Evolutionary conservation across 2,797 vertebrate genomes (phyloP).

Genomic region (Onychomys leucogaster): DNA sequence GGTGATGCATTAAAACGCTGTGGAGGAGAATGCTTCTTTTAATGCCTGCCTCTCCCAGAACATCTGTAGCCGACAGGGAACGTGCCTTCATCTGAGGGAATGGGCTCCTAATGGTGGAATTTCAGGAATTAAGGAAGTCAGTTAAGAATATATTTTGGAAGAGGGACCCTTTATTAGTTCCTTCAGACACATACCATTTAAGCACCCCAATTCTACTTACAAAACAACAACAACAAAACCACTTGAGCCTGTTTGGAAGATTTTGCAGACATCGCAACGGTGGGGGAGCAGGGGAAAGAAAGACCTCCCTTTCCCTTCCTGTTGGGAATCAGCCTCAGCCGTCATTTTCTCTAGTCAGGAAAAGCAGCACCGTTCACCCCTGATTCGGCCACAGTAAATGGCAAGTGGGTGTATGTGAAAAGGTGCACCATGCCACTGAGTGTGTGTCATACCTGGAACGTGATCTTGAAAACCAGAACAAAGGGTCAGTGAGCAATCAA

Average conservation of each 20-base stretch:
- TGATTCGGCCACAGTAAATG: background rate
- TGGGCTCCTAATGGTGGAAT: background rate
- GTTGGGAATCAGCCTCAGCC: background rate
- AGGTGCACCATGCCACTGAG: background rate
- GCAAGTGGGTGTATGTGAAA: background rate
- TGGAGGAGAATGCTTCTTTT: background rate
- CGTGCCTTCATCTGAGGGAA: conserved; percentile 20
- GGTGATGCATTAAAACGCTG: background rate
- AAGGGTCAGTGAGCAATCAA: conserved; percentile 12
- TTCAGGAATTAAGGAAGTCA: conserved; percentile 51
- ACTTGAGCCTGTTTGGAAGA: conserved; percentile 1
- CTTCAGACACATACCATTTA: conserved; percentile 17
- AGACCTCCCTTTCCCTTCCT: background rate
- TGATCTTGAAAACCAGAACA: conserved; percentile 12
- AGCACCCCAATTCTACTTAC: conserved; percentile 23
- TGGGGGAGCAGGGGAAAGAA: background rate
- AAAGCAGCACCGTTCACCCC: background rate
- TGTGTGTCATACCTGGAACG: conserved; percentile 22
- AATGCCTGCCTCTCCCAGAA: background rate
- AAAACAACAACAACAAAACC: conserved; percentile 35
- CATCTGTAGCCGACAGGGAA: background rate
- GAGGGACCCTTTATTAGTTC: conserved; percentile 20
- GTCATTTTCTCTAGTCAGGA: background rate
- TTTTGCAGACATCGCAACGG: background rate
- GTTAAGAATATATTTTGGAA: conserved; percentile 53